Evolutionary conservation across 2,797 vertebrate species (phyloP).

Genomic region (Rousettus madagascariensis): DNA sequence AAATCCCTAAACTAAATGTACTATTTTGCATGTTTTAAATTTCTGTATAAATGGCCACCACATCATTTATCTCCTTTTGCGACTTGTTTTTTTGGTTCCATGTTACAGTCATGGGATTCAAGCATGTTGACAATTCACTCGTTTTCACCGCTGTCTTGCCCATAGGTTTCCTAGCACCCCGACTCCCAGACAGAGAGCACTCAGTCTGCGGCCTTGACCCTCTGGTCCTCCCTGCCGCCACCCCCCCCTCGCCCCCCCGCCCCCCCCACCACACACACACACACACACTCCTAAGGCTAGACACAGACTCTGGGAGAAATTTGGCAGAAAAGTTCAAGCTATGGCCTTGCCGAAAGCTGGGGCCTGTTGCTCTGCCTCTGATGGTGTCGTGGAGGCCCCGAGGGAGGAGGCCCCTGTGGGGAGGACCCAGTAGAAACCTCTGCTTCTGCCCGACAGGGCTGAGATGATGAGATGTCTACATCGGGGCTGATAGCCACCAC

Average conservation of each 20-base stretch:
- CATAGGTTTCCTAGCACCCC: neutral
- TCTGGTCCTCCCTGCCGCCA: neutral
- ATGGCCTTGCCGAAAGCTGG: neutral
- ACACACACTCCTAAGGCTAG: neutral
- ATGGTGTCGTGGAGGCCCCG: neutral
- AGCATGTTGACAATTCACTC: neutral
- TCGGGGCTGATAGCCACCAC: too few species aligned
- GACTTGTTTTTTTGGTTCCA: neutral
- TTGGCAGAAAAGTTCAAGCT: neutral
- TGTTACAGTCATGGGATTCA: neutral
- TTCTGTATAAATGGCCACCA: neutral
- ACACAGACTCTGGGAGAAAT: neutral
- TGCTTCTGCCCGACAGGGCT: neutral
- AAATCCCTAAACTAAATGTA: neutral
- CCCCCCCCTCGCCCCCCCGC: rapidly evolving
- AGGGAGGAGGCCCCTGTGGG: neutral
- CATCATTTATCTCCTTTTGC: neutral
- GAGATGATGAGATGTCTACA: neutral
- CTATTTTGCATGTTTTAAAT: neutral
- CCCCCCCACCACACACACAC: too few species aligned
- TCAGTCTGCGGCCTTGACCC: neutral
- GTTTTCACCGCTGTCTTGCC: neutral
- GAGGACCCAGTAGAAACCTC: neutral
- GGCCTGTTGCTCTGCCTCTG: neutral
- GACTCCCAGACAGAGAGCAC: neutral